phyloP scores from a whole-genome alignment of 2,888 invertebrate genomes.

The Drosophila maculinotata region DNA sequence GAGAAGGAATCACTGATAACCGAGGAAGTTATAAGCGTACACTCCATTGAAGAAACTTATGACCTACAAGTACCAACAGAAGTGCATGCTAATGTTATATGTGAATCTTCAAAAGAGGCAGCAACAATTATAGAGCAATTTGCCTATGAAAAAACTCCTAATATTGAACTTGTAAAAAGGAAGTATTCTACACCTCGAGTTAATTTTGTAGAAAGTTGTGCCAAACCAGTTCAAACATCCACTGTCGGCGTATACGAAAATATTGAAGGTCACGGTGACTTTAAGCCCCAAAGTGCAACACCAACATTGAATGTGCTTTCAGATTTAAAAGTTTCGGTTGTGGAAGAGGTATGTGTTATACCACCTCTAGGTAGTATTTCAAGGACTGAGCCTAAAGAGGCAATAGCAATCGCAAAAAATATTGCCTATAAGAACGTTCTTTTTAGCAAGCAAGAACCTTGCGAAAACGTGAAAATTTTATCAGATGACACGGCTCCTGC shows the following conservation, averaged over 20 bases:
- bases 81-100: slow-evolving; percentile 52
- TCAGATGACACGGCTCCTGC: slow-evolving; percentile 6
- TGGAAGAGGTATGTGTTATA: slow-evolving; percentile 66
- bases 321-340: slow-evolving; percentile 69
- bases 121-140: slow-evolving; percentile 60
- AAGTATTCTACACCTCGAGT: slow-evolving; percentile 5
- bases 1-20: slow-evolving; percentile 62
- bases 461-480: slow-evolving; percentile 60
- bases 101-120: slow-evolving; percentile 55
- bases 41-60: slow-evolving; percentile 72
- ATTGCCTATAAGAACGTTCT: slow-evolving; percentile 51
- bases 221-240: slow-evolving; percentile 55
- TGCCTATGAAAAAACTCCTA: slow-evolving; percentile 65
- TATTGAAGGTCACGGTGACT: slow-evolving; percentile 62
- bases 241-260: slow-evolving; percentile 70
- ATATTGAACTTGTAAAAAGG: neutral
- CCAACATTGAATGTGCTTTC: slow-evolving; percentile 37
- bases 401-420: slow-evolving; percentile 26
- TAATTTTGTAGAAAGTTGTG: slow-evolving; percentile 31
- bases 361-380: slow-evolving; percentile 51
- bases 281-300: slow-evolving; percentile 49
- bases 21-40: slow-evolving; percentile 73
- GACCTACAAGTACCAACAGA: slow-evolving; percentile 57
- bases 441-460: slow-evolving; percentile 60
- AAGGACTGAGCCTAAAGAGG: slow-evolving; percentile 15